Evolutionary conservation across 2,888 invertebrate species (phyloP), one percentile per base, ranked within the genome.

Genomic region (Micropterix aruncella): DNA sequence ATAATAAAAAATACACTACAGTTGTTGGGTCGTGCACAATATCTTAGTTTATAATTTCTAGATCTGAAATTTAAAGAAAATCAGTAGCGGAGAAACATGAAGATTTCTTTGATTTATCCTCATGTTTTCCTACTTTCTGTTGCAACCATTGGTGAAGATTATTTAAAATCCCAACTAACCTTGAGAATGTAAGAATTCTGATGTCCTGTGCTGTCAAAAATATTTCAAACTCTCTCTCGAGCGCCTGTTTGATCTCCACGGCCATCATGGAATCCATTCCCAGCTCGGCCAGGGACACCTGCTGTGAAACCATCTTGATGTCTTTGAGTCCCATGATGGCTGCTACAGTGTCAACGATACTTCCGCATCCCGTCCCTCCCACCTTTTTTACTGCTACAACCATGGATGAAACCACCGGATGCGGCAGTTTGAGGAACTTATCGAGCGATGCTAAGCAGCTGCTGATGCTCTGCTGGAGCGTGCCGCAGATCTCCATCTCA

Each of bases 221-320:
- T 44, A 95, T 68, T 57, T 94, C 92, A 58, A 84, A 93, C 59
- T 92, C 89, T 53, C 91, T 72, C 60, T 94, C 93, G 2, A 94
- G 62, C 0, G 85, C 84, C 63, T 94, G 93, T 54, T 94, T 94
- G 52, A 97, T 91, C 65, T 97, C 95, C 0, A 94, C 90, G 0
- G 90, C 91, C 91, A 93, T 95, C 72, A 96, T 80, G 2, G 95
- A 95, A 66, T 97, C 95, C 81, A 97, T 87, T 27, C 96, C 96
- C 50, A 97, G 69, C 60, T 96, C 95, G 1, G 90, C 87, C 2
- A 97, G 67, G 0, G 83, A 79, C 1, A 80, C 75, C 55, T 80
- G 79, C 48, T 77, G 73, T 39, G 83, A 83, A 1, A 80, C 75
- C 0, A 75, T 76, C 62, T 81, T 86, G 56, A 78, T 60, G 55